Evolutionary conservation across 2,888 invertebrate genomes (phyloP), one percentile per base, ranked within the genome.

Genomic region (Hoplodrina blanda): DNA sequence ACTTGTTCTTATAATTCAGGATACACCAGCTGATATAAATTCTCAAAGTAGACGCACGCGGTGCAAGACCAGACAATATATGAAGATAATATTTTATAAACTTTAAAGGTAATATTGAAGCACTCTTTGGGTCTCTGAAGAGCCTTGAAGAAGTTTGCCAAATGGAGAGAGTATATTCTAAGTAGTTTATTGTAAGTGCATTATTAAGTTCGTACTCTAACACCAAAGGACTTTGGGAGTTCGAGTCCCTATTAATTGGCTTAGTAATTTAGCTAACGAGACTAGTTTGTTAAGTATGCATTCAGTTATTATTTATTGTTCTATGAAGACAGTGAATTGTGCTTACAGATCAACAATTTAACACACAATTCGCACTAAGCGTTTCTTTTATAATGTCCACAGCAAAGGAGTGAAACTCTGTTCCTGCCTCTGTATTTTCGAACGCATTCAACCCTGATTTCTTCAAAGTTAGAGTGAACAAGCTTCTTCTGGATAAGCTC

Each of bases 1-100:
- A 83, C 77, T 82, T 84, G 83, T 80, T 72, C 69, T 79, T 76
- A 76, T 84, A 86, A 85, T 85, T 87, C 82, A 81, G 84, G 85
- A 87, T 82, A 82, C 73, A 73, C 70, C 72, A 69, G 78, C 81
- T 84, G 82, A 87, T 88, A 89, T 90, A 91, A 90, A 90, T 90
- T 87, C 78, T 69, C 66, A 80, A 90, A 88, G 85, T 86, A 85
- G 88, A 83, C 84, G 84, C 83, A 83, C 84, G 81, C 80, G 88
- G 86, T 87, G 87, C 90, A 87, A 89, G 87, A 86, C 89, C 87
- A 91, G 91, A 93, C 92, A 91, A 92, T 92, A 89, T 93, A 92
- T 88, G 91, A 85, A 89, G 87, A 90, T 89, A 91, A 91, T 92
- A 93, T 93, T 91, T 93, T 87, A 90, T 85, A 93, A 90, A 90